Evolutionary conservation across 1,140 invertebrate genomes (phyloP), one percentile per base, ranked within the genome.

Genomic region (Cherax quadricarinatus): DNA sequence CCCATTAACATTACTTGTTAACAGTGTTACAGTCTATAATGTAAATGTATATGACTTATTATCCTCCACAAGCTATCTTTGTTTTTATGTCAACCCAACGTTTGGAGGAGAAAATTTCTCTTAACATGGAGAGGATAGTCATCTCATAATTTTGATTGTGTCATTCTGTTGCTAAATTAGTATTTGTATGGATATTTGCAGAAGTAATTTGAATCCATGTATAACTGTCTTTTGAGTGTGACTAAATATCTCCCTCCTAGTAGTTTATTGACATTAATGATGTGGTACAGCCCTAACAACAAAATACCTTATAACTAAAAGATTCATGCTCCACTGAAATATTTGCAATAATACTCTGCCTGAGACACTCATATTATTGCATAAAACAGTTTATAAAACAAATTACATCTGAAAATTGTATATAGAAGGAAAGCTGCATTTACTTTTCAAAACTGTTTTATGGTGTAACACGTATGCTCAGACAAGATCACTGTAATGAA

Each of bases 201-300:
- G 24, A 75, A 75, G 9, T 30, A 75, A 75, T 75, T 12, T 75
- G 6, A 75, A 75, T 4, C 70, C 70, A 75, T 75, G 24, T 75
- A 75, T n/a, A 70, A 30, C 24, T 75, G 5, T 75, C 30, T 9
- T 75, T 66, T 14, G 18, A 75, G 24, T 30, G n/a, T 75, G 7
- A 1, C 70, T 75, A 12, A 62, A 70, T 70, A 66, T 85, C 73
- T 85, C 83, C 70, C 83, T 70, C 83, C 60, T 16, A 57, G 70
- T 30, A 49, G 60, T 85, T 85, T 57, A 84, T 62, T 84, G 16
- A 84, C 82, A 84, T 62, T 49, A 70, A 70, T 48, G 6, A 70
- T 41, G 6, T 70, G 24, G 83, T 85, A 30, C 24, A 30, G 6
- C 70, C 21, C 66, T 70, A 70, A 70, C 7, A 75, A 75, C 24